Base-by-base conservation (phyloP, 2,113 vertebrate species). In the Procavia capensis region DNA sequence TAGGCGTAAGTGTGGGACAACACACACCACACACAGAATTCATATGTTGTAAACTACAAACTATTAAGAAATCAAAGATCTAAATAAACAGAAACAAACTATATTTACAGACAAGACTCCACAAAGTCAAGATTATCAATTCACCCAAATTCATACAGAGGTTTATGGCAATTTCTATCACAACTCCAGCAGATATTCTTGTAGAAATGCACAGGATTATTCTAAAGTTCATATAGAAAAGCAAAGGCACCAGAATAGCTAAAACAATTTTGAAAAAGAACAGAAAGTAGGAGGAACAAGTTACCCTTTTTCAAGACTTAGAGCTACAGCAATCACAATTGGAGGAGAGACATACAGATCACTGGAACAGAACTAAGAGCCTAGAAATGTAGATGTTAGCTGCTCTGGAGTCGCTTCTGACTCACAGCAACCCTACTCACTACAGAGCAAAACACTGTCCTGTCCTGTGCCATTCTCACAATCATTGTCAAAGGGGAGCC, bases 261-360 rank as follows among this genome's bases (percentile, higher is more conserved):
- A 84, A 83, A 83, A 68, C 17, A 27, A 61, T 68, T 85, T 75
- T 41, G 6, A 75, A 82, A 82, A 72, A 39, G 36, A 93, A 50
- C 25, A 22, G 6, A 64, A 83, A 24, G 39, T 1, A 5, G 29
- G 20, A 41, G 14, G 54, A 17, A 11, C 27, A 14, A 3, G 64
- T n/a, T 59, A n/a, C 25, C 45, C 47, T n/a, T 50, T 47, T 25
- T 68, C 14, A 79, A 59, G 79, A 74, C 34, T 81, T 84, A 45
- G 5, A 70, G 84, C 25, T 6, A 10, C 4, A 0, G 4, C 3
- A 24, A 47, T 36, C 20, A 64, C 45, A 39, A 36, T 0, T 2
- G 3, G 31, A 1, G 20, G 68, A 54, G 31, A 43, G 57, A 19
- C 0, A 27, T 6, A 3, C 1, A 10, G 17, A 3, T 2, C 29